Evolutionary conservation across 1,140 invertebrate genomes (phyloP).

Genomic region (Eriocheir sinensis): DNA sequence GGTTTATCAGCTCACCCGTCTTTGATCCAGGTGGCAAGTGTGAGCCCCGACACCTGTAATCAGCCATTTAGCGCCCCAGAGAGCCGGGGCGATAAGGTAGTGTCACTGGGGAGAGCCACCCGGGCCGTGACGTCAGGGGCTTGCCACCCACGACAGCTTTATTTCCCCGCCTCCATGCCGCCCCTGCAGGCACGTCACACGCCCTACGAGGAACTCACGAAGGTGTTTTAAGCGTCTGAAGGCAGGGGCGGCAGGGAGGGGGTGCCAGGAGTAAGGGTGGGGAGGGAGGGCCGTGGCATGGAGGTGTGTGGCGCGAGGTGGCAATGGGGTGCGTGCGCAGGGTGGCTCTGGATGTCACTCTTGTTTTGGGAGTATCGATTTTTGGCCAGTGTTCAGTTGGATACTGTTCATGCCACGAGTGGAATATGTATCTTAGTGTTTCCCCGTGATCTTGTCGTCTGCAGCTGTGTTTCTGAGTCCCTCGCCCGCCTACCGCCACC

Average conservation of each 20-base stretch:
- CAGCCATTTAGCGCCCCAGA: background rate
- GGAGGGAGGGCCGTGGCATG: background rate
- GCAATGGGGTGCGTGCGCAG: constrained; percentile 34
- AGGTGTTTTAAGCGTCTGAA: background rate
- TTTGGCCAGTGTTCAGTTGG: constrained; percentile 76
- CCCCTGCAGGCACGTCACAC: background rate
- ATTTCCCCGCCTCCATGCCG: background rate
- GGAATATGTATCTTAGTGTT: constrained; percentile 75
- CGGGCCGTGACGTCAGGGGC: background rate
- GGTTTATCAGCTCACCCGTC: background rate
- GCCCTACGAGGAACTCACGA: background rate
- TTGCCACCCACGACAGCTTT: background rate
- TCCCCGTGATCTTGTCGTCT: constrained; percentile 52
- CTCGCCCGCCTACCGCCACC: background rate
- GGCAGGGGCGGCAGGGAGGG: background rate
- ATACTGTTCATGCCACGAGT: constrained; percentile 75
- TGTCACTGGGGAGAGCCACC: background rate
- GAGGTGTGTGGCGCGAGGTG: background rate
- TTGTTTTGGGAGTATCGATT: constrained; percentile 75
- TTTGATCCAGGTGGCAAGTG: background rate
- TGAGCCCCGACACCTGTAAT: background rate
- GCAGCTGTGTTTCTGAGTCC: constrained; percentile 57
- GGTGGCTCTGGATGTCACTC: constrained; percentile 48
- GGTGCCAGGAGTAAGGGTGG: background rate
- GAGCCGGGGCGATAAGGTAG: background rate